Evolutionary conservation across 1,140 invertebrate species (phyloP).

Genomic region (Lucilia cuprina): DNA sequence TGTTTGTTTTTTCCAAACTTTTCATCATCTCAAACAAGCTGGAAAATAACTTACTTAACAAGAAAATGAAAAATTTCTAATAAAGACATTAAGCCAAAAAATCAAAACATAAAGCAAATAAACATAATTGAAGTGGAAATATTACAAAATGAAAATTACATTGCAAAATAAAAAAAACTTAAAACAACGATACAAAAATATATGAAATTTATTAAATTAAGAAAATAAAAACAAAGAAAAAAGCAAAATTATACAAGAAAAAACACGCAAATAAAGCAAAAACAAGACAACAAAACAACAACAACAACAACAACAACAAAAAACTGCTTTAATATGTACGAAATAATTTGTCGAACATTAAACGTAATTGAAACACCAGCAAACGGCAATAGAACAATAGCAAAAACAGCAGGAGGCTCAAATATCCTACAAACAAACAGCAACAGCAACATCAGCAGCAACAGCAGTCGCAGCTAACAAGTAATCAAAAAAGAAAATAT

Average conservation of each 20-base stretch:
- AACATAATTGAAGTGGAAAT: too few relatives aligned
- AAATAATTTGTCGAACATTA: not conserved
- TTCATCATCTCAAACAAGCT: too few relatives aligned
- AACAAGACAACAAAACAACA: not conserved
- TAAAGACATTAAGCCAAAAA: too few relatives aligned
- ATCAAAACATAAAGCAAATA: too few relatives aligned
- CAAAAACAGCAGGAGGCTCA: not conserved
- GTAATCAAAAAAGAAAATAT: not conserved
- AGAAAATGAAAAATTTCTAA: too few relatives aligned
- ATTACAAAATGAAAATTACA: too few relatives aligned
- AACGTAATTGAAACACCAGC: not conserved
- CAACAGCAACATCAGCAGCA: not conserved
- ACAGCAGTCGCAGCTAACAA: conserved; percentile 19
- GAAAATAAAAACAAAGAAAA: not conserved
- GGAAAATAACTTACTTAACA: too few relatives aligned
- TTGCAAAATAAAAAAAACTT: too few relatives aligned
- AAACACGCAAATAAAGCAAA: not conserved
- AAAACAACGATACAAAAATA: too few relatives aligned
- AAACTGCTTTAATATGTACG: not conserved
- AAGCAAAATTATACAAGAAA: not conserved
- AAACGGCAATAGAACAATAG: not conserved
- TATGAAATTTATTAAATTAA: too few relatives aligned
- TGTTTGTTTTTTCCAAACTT: too few relatives aligned
- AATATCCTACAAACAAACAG: not conserved
- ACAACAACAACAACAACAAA: not conserved